Conservation (phyloP, 2,113 vertebrate genomes). For the Piprites chloris region DNA sequence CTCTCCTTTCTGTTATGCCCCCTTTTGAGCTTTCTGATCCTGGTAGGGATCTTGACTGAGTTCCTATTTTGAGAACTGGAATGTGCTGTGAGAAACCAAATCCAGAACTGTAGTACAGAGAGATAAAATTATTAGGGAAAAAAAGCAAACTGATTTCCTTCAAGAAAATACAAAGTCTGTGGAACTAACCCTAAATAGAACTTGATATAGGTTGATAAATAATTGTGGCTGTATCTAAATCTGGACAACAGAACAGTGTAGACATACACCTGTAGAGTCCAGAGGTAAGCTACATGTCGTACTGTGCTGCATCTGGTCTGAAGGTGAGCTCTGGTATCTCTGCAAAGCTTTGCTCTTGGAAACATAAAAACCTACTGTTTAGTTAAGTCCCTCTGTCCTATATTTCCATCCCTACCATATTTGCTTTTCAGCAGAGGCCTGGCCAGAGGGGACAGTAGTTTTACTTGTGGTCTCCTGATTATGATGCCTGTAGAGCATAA, state of each 20-base stretch:
- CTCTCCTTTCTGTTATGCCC: neutral
- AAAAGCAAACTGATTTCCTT: neutral
- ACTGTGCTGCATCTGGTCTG: neutral
- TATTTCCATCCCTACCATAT: neutral
- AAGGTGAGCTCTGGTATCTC: neutral
- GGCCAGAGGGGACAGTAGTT: neutral
- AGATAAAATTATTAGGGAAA: neutral
- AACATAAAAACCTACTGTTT: neutral
- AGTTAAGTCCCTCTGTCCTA: neutral
- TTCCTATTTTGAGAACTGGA: neutral
- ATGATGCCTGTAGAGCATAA: neutral
- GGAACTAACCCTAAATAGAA: neutral
- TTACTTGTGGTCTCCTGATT: neutral
- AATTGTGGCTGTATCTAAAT: neutral
- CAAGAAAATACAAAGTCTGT: neutral
- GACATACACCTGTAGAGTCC: neutral
- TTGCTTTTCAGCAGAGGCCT: neutral
- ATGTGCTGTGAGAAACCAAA: neutral
- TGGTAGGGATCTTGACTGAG: neutral
- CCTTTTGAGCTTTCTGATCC: neutral
- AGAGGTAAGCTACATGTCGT: rapidly evolving
- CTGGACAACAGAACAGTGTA: neutral
- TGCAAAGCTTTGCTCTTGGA: neutral
- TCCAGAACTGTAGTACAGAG: neutral
- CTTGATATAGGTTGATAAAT: neutral